These are phyloP conservation scores for Petrocephalus sullivani DNA, from an alignment of 2,797 vertebrate genomes.

Conservation along the genomic window DNA sequence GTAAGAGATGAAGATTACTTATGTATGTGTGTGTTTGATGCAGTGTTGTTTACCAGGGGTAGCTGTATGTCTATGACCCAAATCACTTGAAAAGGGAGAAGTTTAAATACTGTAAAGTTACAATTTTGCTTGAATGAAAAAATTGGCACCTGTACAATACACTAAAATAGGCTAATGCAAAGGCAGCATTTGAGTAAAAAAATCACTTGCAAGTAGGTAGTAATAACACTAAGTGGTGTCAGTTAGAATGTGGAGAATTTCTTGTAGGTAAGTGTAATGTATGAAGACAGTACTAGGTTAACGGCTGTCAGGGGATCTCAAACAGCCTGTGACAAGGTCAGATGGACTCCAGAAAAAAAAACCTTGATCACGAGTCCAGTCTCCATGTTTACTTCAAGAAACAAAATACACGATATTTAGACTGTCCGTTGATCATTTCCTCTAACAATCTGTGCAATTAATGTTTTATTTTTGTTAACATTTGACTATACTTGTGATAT, in stretches of 20 bases:
- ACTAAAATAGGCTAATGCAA: background rate
- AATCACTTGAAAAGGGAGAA: constrained; percentile 52
- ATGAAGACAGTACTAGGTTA: constrained; percentile 1
- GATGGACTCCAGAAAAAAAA: background rate
- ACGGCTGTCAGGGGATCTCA: background rate
- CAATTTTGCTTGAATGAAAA: constrained; percentile 4
- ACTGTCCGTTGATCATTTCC: background rate
- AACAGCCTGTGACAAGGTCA: background rate
- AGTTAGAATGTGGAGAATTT: background rate
- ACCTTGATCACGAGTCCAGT: background rate
- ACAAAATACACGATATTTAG: background rate
- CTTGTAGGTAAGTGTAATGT: background rate
- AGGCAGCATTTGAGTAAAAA: background rate
- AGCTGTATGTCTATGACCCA: constrained; percentile 68
- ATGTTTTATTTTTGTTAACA: background rate
- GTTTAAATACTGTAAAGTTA: background rate
- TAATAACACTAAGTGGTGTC: background rate
- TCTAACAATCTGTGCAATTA: background rate
- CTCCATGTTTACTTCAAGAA: background rate
- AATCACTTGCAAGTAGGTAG: background rate
- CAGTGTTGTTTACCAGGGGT: constrained; percentile 56
- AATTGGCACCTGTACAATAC: background rate
- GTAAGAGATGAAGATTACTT: constrained; percentile 9
- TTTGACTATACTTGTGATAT: background rate
- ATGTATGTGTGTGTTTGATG: constrained; percentile 28